Base-by-base conservation (phyloP, 1,140 invertebrate genomes). In the Drosophila bifasciata region DNA sequence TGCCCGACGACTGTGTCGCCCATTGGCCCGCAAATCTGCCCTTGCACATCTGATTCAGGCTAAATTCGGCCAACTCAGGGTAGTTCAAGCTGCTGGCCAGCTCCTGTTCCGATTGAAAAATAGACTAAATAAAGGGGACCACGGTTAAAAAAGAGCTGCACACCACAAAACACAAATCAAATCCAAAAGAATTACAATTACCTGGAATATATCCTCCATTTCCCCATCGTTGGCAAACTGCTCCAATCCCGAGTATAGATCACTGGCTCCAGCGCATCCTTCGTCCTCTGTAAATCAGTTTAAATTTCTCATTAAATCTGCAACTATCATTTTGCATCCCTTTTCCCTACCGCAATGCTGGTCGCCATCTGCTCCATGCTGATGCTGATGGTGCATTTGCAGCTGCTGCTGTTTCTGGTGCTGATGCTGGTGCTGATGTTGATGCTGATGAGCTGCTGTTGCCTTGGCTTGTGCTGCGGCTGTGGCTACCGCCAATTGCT, bases 191-290 rank as follows among this genome's bases (percentile, higher is more conserved):
- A n/a, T n/a, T n/a, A 16, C 4, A 43, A 63, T 49, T 57, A 90
- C 90, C 66, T 91, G 89, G 49, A 91, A 91, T 70, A 91, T 89
- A 17, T 91, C 91, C 57, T 91, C 90, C 79, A 91, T 90, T 70
- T 90, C 86, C 3, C 76, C 80, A 50, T 90, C 83, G 21, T 48
- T 70, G 44, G 74, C 58, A 39, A 77, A 89, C 19, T 77, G 76
- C 39, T 89, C 85, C 41, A 89, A 45, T 8, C 69, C 84, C n/a
- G 66, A 60, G 51, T 88, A 88, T 1, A 88, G 40, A 11, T 88
- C 84, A 11, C 72, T 67, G 53, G 59, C 45, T 2, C 69, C 62
- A 15, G 61, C 52, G 9, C 46, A 48, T 1, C 57, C 53, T 32
- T 71, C 77, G 13, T 78, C 80, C 40, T 76, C 85, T 89, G 17